Conservation (phyloP, 2,888 invertebrate genomes). For the Cantharis nigra region DNA sequence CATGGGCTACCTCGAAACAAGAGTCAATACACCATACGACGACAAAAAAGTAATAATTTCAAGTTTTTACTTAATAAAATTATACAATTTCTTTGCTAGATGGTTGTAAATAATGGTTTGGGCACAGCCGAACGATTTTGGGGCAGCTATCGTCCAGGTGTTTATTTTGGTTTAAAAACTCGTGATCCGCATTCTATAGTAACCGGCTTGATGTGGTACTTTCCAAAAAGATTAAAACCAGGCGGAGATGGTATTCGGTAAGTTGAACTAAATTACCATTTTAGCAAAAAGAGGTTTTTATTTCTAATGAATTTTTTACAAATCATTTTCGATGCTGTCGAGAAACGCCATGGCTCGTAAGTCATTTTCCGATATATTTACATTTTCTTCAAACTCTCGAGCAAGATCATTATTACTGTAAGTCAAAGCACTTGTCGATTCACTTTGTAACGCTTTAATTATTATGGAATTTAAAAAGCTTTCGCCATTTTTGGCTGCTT, state of each 20-base stretch:
- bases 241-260: constrained; percentile 78
- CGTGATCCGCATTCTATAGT: constrained; percentile 87
- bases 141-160: constrained; percentile 90
- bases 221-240: constrained; percentile 67
- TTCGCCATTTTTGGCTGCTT: background rate
- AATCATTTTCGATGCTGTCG: constrained; percentile 12
- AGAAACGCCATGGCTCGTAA: background rate
- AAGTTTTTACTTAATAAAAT: constrained; percentile 4
- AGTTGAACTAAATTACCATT: constrained; percentile 9
- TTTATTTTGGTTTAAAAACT: constrained; percentile 90
- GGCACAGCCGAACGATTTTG: constrained; percentile 82
- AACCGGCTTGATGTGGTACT: constrained; percentile 97
- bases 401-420: background rate
- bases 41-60: constrained; percentile 67
- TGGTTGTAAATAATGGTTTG: constrained; percentile 71
- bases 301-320: background rate
- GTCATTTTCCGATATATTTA: background rate
- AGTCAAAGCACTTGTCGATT: background rate
- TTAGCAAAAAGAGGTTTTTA: background rate
- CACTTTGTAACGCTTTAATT: constrained; percentile 10
- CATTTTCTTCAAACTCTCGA: background rate
- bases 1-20: constrained; percentile 82
- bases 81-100: constrained; percentile 56
- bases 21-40: constrained; percentile 85
- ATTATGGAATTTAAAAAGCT: constrained; percentile 13